Percentiles rank a stretch among this genome's conserved stretches.
Evolutionary conservation across 2,797 vertebrate genomes (phyloP).

Genomic region (Pseudomugil tenellus): DNA sequence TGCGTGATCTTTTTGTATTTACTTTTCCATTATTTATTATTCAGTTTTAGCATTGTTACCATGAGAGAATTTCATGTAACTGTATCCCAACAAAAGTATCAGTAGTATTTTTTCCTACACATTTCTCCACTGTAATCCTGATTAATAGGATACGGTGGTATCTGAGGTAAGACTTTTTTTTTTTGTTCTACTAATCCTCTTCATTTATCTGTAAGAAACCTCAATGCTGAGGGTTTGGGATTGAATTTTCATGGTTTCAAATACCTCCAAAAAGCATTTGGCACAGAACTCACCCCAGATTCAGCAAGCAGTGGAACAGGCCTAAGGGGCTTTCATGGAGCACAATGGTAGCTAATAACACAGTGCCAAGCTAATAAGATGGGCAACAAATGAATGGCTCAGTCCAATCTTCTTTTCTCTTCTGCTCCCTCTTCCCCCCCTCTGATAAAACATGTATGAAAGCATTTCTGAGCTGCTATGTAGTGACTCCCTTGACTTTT

Average conservation of each 20-base stretch:
- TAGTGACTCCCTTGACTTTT: conserved; percentile 71
- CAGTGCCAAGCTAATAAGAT: conserved; percentile 81
- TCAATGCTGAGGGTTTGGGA: conserved; percentile 75
- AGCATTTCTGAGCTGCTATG: conserved; percentile 74
- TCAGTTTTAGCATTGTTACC: conserved; percentile 45
- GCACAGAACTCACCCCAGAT: conserved; percentile 74
- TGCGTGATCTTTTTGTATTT: conserved; percentile 48
- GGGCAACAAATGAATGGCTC: conserved; percentile 77
- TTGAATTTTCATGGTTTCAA: conserved; percentile 80
- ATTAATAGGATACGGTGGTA: conserved; percentile 76
- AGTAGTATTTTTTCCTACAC: conserved; percentile 32
- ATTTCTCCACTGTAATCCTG: conserved; percentile 69
- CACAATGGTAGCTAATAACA: conserved; percentile 81
- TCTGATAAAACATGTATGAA: conserved; percentile 82
- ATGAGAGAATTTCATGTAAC: conserved; percentile 43
- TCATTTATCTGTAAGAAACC: conserved; percentile 79
- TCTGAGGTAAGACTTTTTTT: conserved; percentile 77
- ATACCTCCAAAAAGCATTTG: conserved; percentile 77
- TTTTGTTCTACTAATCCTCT: conserved; percentile 76
- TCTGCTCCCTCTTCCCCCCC: conserved; percentile 60
- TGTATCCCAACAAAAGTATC: conserved; percentile 42
- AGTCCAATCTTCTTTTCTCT: conserved; percentile 74
- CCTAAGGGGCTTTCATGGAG: conserved; percentile 74
- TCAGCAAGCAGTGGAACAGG: conserved; percentile 72
- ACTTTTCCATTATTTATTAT: conserved; percentile 37